phyloP scores from a whole-genome alignment of 1,140 invertebrate genomes.

The Drosophila erecta region DNA sequence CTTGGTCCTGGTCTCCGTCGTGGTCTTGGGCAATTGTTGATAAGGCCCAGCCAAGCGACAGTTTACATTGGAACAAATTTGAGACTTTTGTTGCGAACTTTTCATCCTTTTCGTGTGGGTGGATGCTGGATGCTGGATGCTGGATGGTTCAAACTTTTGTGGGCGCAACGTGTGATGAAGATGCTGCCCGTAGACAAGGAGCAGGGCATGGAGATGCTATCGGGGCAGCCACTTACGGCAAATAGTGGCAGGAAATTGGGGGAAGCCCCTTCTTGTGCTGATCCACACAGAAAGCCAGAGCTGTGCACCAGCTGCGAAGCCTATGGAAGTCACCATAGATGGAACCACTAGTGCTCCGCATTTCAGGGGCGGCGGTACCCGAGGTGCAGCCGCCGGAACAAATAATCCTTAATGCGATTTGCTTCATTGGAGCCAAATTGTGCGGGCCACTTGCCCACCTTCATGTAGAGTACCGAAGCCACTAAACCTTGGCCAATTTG shows the following conservation, averaged over 20 bases:
- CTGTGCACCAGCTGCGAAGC: slow-evolving; percentile 29
- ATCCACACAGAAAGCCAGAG: slow-evolving; percentile 26
- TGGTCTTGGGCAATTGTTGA: slow-evolving; percentile 73
- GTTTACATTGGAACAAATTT: slow-evolving; percentile 82
- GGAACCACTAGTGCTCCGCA: background rate
- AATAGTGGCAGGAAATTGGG: slow-evolving; percentile 7
- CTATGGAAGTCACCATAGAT: background rate
- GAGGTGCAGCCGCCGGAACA: slow-evolving; percentile 81
- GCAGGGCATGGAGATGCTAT: slow-evolving; percentile 43
- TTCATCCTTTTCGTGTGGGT: slow-evolving; percentile 12
- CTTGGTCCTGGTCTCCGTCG: slow-evolving; percentile 45
- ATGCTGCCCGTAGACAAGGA: slow-evolving; percentile 7
- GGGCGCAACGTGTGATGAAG: slow-evolving; percentile 47
- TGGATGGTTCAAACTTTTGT: slow-evolving; percentile 31
- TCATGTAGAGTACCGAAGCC: slow-evolving; percentile 45
- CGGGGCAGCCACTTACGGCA: slow-evolving; percentile 61
- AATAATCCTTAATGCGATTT: slow-evolving; percentile 83
- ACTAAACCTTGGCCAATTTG: slow-evolving; percentile 72
- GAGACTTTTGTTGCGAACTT: slow-evolving; percentile 76
- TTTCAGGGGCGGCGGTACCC: background rate
- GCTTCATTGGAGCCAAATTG: slow-evolving; percentile 64
- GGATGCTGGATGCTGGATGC: background rate
- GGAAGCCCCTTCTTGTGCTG: background rate
- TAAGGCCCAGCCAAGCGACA: slow-evolving; percentile 79
- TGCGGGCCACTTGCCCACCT: slow-evolving; percentile 45